Evolutionary conservation across 2,888 invertebrate species (phyloP), one percentile per base, ranked within the genome.

Genomic region (Rhimphoctona megacephalus): DNA sequence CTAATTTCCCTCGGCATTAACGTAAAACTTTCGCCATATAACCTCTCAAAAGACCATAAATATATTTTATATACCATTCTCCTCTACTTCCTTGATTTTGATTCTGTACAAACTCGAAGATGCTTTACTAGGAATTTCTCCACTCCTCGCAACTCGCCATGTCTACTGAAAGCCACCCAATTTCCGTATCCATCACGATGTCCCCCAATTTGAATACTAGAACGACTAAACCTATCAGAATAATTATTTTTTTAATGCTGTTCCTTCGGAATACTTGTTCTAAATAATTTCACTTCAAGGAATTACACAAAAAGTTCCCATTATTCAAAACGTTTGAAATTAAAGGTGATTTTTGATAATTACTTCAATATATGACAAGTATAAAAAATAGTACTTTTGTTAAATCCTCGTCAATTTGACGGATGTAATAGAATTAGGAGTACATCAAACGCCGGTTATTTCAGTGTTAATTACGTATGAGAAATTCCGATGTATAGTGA

Each of bases 401-500:
- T 66, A 1, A 22, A 14, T 22, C n/a, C 22, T 67, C 14, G 22
- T 25, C 43, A 67, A 11, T 67, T 67, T n/a, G 19, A 30, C 57
- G 0, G 22, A 57, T 22, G 1, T 22, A 25, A 57, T 43, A 11
- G 14, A 43, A 43, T 25, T 22, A 22, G 22, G 54, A 8, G n/a
- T 39, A 19, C 9, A 43, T 5, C 11, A 5, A 43, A 67, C 39
- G 67, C 22, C 14, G 39, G 14, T 14, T 30, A 30, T 70, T 49
- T 19, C 9, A 70, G 14, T 70, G 43, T 67, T 67, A 43, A 70
- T 39, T 52, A 46, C 52, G 61, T 39, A 70, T 49, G 61, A 22
- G 36, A 36, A 46, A 83, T 70, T 78, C 39, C 36, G 49, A 61
- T 33, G 70, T 73, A 19, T n/a, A 52, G 54, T 49, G 22, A 6